Evolutionary conservation across 2,113 vertebrate genomes (phyloP).

Genomic region (Columba janthina): DNA sequence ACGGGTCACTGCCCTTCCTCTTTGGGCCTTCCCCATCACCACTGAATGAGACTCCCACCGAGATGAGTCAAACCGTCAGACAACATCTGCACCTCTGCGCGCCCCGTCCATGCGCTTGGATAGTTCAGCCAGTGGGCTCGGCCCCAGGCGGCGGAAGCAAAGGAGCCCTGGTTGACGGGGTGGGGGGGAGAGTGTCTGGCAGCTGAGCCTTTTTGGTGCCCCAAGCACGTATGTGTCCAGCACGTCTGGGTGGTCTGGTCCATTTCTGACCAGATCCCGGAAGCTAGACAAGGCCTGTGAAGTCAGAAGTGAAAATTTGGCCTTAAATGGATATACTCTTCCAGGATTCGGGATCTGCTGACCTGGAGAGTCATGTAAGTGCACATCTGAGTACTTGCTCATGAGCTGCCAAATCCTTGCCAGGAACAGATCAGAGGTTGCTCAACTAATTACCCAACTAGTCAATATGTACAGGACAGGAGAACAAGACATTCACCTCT

Average conservation of each 20-base stretch:
- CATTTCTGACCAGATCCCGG: not conserved
- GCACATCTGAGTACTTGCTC: not conserved
- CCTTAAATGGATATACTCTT: not conserved
- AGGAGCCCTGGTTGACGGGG: not conserved
- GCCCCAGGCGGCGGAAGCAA: slow-evolving; percentile 16
- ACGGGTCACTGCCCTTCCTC: slow-evolving; percentile 70
- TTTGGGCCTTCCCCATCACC: slow-evolving; percentile 59
- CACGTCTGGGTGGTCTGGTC: not conserved
- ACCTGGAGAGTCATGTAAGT: not conserved
- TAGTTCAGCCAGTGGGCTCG: slow-evolving; percentile 5
- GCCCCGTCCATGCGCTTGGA: slow-evolving; percentile 23
- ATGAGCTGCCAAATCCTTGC: not conserved
- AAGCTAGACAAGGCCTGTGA: not conserved
- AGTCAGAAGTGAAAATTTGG: not conserved
- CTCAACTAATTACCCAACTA: not conserved
- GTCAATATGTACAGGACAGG: not conserved
- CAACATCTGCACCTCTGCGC: slow-evolving; percentile 14
- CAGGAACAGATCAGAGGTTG: not conserved
- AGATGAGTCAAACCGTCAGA: slow-evolving; percentile 68
- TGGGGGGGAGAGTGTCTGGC: not conserved
- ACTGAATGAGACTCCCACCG: slow-evolving; percentile 28
- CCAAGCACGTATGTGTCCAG: accelerated
- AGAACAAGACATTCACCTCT: not conserved
- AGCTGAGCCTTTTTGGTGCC: not conserved
- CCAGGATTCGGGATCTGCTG: not conserved